Conservation (phyloP, 2,113 vertebrate genomes). For the Mionectes macconnelli region DNA sequence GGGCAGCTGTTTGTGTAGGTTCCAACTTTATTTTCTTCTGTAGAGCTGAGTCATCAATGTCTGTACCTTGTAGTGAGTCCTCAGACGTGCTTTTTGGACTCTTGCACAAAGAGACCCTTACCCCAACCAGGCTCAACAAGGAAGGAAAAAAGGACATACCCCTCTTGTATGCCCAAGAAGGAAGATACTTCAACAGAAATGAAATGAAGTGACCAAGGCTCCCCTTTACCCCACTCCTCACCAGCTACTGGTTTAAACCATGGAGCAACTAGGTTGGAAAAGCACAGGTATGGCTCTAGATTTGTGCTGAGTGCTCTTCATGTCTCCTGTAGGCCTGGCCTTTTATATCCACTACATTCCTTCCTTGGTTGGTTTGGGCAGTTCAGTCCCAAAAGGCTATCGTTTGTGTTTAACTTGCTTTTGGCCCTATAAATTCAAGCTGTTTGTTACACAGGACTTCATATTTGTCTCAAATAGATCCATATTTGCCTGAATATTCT, state of each 20-base stretch:
- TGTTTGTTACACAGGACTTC: constrained; percentile 40
- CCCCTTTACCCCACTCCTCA: background rate
- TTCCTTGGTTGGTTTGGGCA: background rate
- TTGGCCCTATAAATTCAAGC: background rate
- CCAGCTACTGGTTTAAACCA: background rate
- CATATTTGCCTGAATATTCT: constrained; percentile 3
- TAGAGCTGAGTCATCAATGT: background rate
- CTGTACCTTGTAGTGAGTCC: background rate
- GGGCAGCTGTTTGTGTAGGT: background rate
- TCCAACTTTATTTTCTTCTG: background rate
- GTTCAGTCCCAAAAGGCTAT: background rate
- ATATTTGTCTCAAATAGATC: constrained; percentile 19
- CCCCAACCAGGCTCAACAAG: background rate
- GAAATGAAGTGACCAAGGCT: background rate
- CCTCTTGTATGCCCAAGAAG: background rate
- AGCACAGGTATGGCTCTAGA: background rate
- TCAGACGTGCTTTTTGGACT: background rate
- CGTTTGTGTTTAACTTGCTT: background rate
- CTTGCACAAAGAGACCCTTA: background rate
- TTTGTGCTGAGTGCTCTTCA: fast-evolving
- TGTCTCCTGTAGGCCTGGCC: background rate
- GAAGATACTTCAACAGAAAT: background rate
- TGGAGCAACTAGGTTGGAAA: background rate
- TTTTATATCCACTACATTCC: background rate
- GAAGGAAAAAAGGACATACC: background rate